Evolutionary conservation across 2,888 invertebrate genomes (phyloP), one percentile per base, ranked within the genome.

Genomic region (Agrotis puta): DNA sequence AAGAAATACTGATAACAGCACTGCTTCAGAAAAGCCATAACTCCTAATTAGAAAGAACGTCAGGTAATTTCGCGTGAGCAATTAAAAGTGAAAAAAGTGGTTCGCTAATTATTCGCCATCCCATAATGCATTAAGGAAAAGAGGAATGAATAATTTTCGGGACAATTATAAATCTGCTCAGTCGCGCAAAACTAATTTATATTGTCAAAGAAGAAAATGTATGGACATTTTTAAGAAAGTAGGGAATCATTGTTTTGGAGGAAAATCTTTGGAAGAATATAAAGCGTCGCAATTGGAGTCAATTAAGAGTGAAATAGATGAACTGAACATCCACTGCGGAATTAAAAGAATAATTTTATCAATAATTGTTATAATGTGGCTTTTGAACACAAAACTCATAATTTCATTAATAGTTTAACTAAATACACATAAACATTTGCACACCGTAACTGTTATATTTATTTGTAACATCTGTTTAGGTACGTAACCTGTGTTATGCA

Each of bases 101-200:
- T 70, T 64, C 56, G 74, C 81, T 81, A 85, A 84, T 84, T 84
- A 73, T 83, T 72, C 85, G 45, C 85, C 74, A 74, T 79, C 68
- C 81, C 71, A 76, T 71, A 84, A 81, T 79, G 85, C 84, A 84
- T 84, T 84, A 84, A 83, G 79, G 70, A 81, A 83, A 81, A 82
- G 85, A 78, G 85, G 61, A 62, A 84, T 85, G 81, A 83, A 84
- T 85, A 84, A 85, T 84, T 84, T 75, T 76, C 50, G 62, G 79
- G 69, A 79, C 81, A 84, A 79, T 84, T 85, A 85, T 84, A 84
- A 84, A 85, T 85, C 85, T 84, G 83, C 68, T 76, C 85, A 83
- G 81, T 81, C 85, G 74, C 65, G 70, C 64, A 76, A 81, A 85
- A 81, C 76, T 81, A 85, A 84, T 84, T 85, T 85, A 81, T 84